Evolutionary conservation across 2,888 invertebrate genomes (phyloP).

Genomic region (Altica lythri): DNA sequence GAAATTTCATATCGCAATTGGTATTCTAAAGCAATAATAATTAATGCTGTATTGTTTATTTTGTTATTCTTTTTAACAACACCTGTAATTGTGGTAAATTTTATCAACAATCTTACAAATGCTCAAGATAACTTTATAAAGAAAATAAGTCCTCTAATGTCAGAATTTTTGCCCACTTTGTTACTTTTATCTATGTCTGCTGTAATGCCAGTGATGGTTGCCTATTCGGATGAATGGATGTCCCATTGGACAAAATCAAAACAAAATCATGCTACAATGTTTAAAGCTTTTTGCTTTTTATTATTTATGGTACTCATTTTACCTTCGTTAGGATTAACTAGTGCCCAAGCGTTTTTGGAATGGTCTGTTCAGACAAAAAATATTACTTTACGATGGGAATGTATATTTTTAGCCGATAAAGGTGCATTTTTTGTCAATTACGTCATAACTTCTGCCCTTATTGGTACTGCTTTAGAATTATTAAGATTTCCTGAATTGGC

Average conservation of each 20-base stretch:
- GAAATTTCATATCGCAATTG: slow-evolving; percentile 81
- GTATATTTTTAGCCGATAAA: slow-evolving; percentile 92
- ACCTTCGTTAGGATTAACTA: slow-evolving; percentile 89
- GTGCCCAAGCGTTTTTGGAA: slow-evolving; percentile 78
- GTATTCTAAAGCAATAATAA: slow-evolving; percentile 82
- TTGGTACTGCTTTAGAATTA: slow-evolving; percentile 88
- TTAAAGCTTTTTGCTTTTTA: slow-evolving; percentile 88
- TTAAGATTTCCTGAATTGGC: slow-evolving; percentile 92
- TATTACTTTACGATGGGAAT: slow-evolving; percentile 79
- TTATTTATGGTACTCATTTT: slow-evolving; percentile 92
- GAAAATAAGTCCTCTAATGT: slow-evolving; percentile 69
- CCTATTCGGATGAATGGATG: slow-evolving; percentile 88
- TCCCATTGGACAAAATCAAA: slow-evolving; percentile 93
- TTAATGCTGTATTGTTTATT: slow-evolving; percentile 80
- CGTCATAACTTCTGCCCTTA: slow-evolving; percentile 89
- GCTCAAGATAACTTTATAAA: slow-evolving; percentile 60
- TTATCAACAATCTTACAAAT: slow-evolving; percentile 63
- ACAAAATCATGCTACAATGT: slow-evolving; percentile 91
- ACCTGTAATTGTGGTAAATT: slow-evolving; percentile 83
- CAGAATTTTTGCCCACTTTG: slow-evolving; percentile 89
- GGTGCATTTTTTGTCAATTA: slow-evolving; percentile 98
- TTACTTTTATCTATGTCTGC: slow-evolving; percentile 88
- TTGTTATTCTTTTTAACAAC: slow-evolving; percentile 91
- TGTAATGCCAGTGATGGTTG: slow-evolving; percentile 89
- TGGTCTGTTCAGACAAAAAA: slow-evolving; percentile 72